Base-by-base conservation (phyloP, 2,888 invertebrate genomes). In the Agriopis aurantiaria region DNA sequence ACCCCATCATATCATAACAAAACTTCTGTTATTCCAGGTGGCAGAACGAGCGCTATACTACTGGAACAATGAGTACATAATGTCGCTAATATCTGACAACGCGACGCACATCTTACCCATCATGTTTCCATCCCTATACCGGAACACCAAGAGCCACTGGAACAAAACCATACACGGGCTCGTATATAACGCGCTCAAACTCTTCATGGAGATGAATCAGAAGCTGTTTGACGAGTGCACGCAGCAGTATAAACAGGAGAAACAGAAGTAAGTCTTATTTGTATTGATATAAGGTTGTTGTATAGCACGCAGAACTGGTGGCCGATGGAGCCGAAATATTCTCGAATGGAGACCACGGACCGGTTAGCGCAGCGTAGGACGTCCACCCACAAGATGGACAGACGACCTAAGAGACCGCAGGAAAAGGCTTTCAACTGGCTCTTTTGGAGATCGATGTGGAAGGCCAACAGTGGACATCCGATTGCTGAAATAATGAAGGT, bases 151-250 rank as follows among this genome's bases (percentile, higher is more conserved):
- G 96, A 99, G 99, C 92, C 99, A 99, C 92, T 99, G 99, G 99
- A 99, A 99, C 95, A 99, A 99, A 95, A 99, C 99, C 73, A 99
- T 99, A 82, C 98, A 99, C 85, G 99, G 99, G 63, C 96, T 99
- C 78, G 99, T 99, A 81, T 99, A 99, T 95, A 99, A 99, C 95
- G 99, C 99, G 83, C 97, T 99, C 82, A 99, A 99, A 91, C 97
- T 99, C 66, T 99, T 99, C 95, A 99, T 99, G 99, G 99, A 99
- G 94, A 99, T 99, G 99, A 99, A 99, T 95, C 99, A 99, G 94
- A 99, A 99, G 91, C 96, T 99, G 80, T 99, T 99, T 90, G 99
- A 99, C 90, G 99, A 99, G 95, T 99, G 99, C 92, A 98, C 98
- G 81, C 98, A 98, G 89, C 98, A 98, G 87, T 99, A 98, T 91